These are phyloP conservation scores for Camponotus vicinus DNA, from an alignment of 1,140 invertebrate genomes.

Conservation along the genomic window DNA sequence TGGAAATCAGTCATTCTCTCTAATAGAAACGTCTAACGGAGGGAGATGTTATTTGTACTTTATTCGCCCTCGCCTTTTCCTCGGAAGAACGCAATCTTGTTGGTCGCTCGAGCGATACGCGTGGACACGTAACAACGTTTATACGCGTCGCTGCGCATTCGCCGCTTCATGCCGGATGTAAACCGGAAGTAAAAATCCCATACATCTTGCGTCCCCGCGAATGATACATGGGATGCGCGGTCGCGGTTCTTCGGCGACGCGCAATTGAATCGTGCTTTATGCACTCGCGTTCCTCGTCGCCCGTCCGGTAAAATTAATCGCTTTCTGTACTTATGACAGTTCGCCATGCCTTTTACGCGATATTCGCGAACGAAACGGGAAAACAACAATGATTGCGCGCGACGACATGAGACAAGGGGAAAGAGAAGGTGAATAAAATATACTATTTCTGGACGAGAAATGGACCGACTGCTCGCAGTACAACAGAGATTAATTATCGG, in stretches of 20 bases:
- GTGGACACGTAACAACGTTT: slow-evolving; percentile 9
- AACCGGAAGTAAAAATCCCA: slow-evolving; percentile 45
- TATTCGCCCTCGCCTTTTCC: not conserved
- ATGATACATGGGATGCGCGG: not conserved
- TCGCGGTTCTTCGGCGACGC: slow-evolving; percentile 30
- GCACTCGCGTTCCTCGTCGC: slow-evolving; percentile 6
- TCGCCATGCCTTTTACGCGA: slow-evolving; percentile 5
- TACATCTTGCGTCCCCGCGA: slow-evolving; percentile 1
- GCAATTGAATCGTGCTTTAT: slow-evolving; percentile 47
- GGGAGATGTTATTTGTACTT: not conserved
- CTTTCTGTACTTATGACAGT: slow-evolving; percentile 15
- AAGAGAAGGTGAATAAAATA: slow-evolving; percentile 35
- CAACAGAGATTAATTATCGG: slow-evolving; percentile 58
- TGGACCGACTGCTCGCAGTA: slow-evolving; percentile 26
- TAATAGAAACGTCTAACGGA: not conserved
- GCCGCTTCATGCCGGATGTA: slow-evolving; percentile 20
- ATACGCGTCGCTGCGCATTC: slow-evolving; percentile 14
- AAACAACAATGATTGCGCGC: slow-evolving; percentile 29
- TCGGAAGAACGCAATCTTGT: not conserved
- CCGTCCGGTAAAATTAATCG: slow-evolving; percentile 43
- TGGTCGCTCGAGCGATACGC: not conserved
- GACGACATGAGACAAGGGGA: slow-evolving; percentile 8
- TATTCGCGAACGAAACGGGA: slow-evolving; percentile 22
- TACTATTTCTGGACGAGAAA: slow-evolving; percentile 41
- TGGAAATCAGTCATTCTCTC: not conserved